These are phyloP conservation scores for Phaethon lepturus DNA, from an alignment of 2,113 vertebrate genomes.

Conservation along the genomic window DNA sequence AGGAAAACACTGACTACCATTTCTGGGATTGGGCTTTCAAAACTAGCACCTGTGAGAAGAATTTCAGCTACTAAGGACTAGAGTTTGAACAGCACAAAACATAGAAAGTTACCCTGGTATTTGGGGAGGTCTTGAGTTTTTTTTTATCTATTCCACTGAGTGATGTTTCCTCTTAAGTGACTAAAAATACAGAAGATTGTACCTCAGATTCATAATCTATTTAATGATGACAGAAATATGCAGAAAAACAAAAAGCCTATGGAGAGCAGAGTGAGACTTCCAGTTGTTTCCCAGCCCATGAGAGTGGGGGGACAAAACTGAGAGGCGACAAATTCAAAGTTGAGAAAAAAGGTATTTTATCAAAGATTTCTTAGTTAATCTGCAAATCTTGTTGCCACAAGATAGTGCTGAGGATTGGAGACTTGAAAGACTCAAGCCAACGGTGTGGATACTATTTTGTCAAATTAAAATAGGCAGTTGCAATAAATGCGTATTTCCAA, in stretches of 20 bases:
- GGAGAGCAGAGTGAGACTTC: not conserved
- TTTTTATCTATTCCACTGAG: not conserved
- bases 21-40: not conserved
- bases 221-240: not conserved
- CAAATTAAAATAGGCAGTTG: not conserved
- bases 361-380: not conserved
- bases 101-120: not conserved
- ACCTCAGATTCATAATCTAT: not conserved
- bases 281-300: not conserved
- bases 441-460: not conserved
- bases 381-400: not conserved
- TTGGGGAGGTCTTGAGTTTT: not conserved
- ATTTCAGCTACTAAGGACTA: not conserved
- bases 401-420: not conserved
- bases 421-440: not conserved
- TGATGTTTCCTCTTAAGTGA: not conserved
- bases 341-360: not conserved
- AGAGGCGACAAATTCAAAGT: not conserved
- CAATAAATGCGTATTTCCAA: not conserved
- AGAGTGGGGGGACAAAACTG: not conserved
- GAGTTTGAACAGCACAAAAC: not conserved
- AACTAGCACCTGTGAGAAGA: not conserved
- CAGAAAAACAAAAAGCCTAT: not conserved
- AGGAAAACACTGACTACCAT: not conserved
- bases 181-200: not conserved